These are phyloP conservation scores for Cyanistes caeruleus DNA, from an alignment of 2,113 vertebrate genomes.

Conservation along the genomic window DNA sequence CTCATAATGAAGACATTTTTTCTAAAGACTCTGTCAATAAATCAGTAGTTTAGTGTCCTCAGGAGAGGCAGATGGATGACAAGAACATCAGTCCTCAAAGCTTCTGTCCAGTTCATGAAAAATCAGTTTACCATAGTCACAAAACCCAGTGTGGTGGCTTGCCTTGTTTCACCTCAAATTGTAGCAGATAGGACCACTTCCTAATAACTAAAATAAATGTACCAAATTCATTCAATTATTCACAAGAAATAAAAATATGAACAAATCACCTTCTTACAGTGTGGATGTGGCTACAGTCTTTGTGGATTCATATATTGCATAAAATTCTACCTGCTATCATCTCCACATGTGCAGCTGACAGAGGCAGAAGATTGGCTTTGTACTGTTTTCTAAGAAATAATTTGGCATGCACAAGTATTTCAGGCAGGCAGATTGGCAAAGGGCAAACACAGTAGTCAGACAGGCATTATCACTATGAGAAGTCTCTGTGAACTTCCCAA, in stretches of 20 bases:
- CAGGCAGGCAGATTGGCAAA: neutral
- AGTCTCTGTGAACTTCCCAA: neutral
- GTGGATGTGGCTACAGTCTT: neutral
- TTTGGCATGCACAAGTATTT: neutral
- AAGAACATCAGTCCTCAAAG: neutral
- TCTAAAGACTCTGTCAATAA: conserved; percentile 37
- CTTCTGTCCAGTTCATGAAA: neutral
- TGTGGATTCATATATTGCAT: neutral
- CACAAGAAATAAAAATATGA: neutral
- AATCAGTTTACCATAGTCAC: neutral
- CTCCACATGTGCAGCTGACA: neutral
- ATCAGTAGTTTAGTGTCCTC: conserved; percentile 8
- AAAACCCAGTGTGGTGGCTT: neutral
- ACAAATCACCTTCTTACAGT: neutral
- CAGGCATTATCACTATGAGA: neutral
- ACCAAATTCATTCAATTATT: neutral
- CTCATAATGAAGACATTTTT: conserved; percentile 25
- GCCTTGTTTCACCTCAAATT: neutral
- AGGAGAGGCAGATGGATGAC: neutral
- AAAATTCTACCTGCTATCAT: neutral
- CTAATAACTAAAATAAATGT: neutral
- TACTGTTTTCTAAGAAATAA: neutral
- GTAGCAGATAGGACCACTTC: neutral
- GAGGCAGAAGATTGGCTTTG: neutral
- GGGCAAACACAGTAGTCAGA: neutral